Conservation (phyloP, 2,113 vertebrate species). For the Hemicordylus capensis region DNA sequence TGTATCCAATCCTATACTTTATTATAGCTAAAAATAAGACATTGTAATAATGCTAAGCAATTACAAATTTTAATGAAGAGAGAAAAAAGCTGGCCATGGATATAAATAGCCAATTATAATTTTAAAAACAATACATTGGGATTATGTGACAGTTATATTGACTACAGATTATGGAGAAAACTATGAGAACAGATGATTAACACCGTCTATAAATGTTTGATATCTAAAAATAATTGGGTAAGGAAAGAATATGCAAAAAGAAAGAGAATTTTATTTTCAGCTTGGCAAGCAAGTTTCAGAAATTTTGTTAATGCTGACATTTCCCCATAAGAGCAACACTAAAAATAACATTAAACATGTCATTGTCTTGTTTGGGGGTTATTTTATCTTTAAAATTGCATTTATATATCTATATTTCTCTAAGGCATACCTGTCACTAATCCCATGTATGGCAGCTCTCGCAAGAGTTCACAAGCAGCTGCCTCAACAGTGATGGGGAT, state of each 20-base stretch:
- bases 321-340: no score
- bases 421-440: no score
- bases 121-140: conserved; percentile 5
- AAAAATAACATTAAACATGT: no score
- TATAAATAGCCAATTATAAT: neutral
- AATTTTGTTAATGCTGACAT: neutral
- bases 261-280: neutral
- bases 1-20: neutral
- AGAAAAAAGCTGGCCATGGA: neutral
- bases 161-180: conserved; percentile 12
- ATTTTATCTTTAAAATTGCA: no score
- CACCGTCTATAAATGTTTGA: neutral
- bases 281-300: neutral
- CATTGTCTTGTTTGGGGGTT: no score
- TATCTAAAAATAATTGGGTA: conserved; percentile 14
- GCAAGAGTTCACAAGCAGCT: no score
- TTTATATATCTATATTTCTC: no score
- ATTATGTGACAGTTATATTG: neutral
- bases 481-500: no score
- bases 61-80: neutral
- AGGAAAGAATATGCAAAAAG: neutral
- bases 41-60: neutral
- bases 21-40: conserved; percentile 19
- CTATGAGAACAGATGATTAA: neutral
- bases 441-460: no score